Evolutionary conservation across 2,888 invertebrate genomes (phyloP).

Genomic region (Pachycephus smyrnensis): DNA sequence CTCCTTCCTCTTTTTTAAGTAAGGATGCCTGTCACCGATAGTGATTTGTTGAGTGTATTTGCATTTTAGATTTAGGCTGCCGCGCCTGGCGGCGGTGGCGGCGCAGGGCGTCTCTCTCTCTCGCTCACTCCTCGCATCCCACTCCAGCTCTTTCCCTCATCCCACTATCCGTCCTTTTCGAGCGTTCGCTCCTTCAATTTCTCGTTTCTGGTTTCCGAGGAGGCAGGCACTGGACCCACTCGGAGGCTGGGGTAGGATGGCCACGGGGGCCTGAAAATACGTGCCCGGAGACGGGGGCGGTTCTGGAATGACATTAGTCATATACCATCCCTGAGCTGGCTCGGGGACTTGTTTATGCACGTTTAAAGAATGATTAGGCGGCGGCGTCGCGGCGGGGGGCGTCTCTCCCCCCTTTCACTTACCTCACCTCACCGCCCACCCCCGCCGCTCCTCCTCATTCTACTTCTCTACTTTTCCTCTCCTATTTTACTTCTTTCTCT

Average conservation of each 20-base stretch:
- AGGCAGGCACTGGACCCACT: slow-evolving; percentile 16
- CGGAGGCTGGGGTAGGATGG: slow-evolving; percentile 35
- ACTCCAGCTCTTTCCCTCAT: neutral
- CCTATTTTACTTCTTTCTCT: slow-evolving; percentile 14
- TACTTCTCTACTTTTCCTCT: slow-evolving; percentile 18
- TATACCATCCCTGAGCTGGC: slow-evolving; percentile 45
- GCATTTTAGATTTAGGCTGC: slow-evolving; percentile 66
- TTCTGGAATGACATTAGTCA: slow-evolving; percentile 63
- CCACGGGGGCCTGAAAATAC: slow-evolving; percentile 29
- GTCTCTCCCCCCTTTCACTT: slow-evolving; percentile 32
- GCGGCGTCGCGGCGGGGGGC: slow-evolving; percentile 59
- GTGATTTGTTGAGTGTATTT: slow-evolving; percentile 66
- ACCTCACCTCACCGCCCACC: slow-evolving; percentile 31
- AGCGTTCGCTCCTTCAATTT: slow-evolving; percentile 42
- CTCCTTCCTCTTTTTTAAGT: slow-evolving; percentile 59
- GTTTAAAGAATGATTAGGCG: slow-evolving; percentile 67
- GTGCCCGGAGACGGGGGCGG: slow-evolving; percentile 30
- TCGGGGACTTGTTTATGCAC: slow-evolving; percentile 64
- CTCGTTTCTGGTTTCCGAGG: slow-evolving; percentile 35
- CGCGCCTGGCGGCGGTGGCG: slow-evolving; percentile 45
- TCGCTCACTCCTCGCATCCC: slow-evolving; percentile 14
- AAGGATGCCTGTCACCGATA: slow-evolving; percentile 65
- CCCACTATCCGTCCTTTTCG: slow-evolving; percentile 17
- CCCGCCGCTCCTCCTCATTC: slow-evolving; percentile 27
- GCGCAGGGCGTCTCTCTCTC: slow-evolving; percentile 11